Evolutionary conservation across 2,888 invertebrate genomes (phyloP).

Genomic region (Tromatobia lineatoria): DNA sequence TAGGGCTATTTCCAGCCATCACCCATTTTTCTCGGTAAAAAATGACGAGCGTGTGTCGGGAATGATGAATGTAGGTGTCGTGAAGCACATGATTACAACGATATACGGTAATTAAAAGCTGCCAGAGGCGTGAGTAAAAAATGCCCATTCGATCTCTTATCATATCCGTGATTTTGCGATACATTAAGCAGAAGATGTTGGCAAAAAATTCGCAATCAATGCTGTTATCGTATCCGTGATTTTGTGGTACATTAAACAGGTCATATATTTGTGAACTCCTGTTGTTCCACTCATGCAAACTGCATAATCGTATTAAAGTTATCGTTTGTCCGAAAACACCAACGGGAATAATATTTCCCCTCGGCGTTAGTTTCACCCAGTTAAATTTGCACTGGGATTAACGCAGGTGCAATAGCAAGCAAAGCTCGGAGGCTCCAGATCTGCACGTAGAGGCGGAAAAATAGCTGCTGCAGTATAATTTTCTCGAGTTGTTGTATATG

Average conservation of each 20-base stretch:
- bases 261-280: neutral
- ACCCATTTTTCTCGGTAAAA: too few relatives aligned
- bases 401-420: conserved; percentile 1
- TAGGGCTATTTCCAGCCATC: too few relatives aligned
- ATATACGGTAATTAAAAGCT: too few relatives aligned
- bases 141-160: too few relatives aligned
- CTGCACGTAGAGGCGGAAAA: neutral
- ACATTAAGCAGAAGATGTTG: too few relatives aligned
- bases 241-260: neutral
- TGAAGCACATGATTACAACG: too few relatives aligned
- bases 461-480: conserved; percentile 37
- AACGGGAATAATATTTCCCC: conserved; percentile 24
- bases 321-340: conserved; percentile 32
- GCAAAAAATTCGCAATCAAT: too few relatives aligned
- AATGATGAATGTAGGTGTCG: too few relatives aligned
- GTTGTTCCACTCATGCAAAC: neutral
- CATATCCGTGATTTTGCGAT: neutral
- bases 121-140: neutral
- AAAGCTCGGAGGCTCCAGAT: neutral
- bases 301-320: conserved; percentile 29
- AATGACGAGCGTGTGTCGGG: too few relatives aligned
- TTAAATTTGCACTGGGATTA: conserved; percentile 24
- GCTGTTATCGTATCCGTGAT: too few relatives aligned
- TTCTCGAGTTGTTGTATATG: neutral
- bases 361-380: conserved; percentile 15